Base-by-base conservation (phyloP, 2,797 vertebrate genomes). In the Limnodromus scolopaceus region DNA sequence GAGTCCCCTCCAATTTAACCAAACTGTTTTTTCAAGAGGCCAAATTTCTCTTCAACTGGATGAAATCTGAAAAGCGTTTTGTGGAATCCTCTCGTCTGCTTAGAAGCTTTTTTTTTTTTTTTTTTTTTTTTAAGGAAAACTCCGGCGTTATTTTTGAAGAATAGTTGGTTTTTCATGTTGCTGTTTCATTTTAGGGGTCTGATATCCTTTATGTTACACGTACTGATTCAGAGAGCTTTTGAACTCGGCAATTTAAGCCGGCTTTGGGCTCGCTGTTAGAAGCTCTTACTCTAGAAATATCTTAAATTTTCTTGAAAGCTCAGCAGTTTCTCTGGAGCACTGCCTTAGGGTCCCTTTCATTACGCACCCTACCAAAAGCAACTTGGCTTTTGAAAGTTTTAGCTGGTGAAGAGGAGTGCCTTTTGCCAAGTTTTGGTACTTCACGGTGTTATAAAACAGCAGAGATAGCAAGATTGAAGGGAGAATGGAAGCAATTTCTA, bases 401-500 rank as follows among this genome's bases (percentile, higher is more conserved):
- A 25, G 3, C 75, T 58, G 89, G 78, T 57, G 96, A 87, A 87
- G 87, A 87, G 93, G 93, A 69, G 83, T 39, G 10, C 49, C 84
- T 83, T 97, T 94, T 92, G 65, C 92, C 19, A 48, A 75, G 49
- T 65, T 93, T 61, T 34, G 86, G 78, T 76, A 9, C 86, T 94
- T 58, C 3, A 12, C 57, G 9, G 70, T 79, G 63, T 90, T 94
- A 43, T 15, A 78, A 84, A 90, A 84, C 86, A 85, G 95, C 86
- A 12, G 91, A 96, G 90, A 89, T 87, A 46, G 60, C 2, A 36
- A 81, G 80, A 54, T 72, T 84, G 96, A 75, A 38, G 72, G 91
- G 82, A 95, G 94, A 96, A 92, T 92, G 66, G 72, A 78, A 48
- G 94, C 91, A 87, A 96, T 97, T 97, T 96, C 97, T 96, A 28